Base-by-base conservation (phyloP, 2,113 vertebrate species). In the Bos indicus region DNA sequence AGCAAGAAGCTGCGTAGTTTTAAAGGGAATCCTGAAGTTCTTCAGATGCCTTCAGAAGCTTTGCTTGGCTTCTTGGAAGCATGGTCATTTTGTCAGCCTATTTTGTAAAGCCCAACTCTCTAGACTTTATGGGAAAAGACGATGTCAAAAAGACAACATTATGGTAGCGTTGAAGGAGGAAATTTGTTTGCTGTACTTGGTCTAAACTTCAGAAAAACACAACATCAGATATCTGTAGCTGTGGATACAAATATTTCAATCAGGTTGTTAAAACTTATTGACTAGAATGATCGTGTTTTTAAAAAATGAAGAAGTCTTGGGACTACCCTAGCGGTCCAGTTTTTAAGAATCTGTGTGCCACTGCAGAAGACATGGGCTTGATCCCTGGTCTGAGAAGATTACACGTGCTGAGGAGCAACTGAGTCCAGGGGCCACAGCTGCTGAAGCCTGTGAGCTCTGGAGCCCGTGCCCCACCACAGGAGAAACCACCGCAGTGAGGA, bases 201-300 rank as follows among this genome's bases (percentile, higher is more conserved):
- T 40, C 62, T 90, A 21, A 83, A 71, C 56, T 71, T 57, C 51
- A 54, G 78, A 90, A 95, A 88, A 59, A 56, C 26, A 46, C 25
- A 96, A 82, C 19, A 89, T 57, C n/a, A 86, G 43, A 14, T 52
- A 91, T 95, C 43, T 91, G 43, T 83, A 33, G 33, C 43, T 84
- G 3, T 92, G 56, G 33, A 60, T 48, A 78, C 64, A 81, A 94
- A 86, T 90, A 64, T 94, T 94, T 96, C 87, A 23, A 48, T 90
- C n/a, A 71, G 46, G 51, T 16, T 51, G 60, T 46, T 89, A 85
- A 95, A 88, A 86, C 40, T 91, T 92, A 87, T 95, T 88, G 74
- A 83, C 52, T 74, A 77, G 21, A 94, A 94, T 85, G n/a, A 91
- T 88, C 25, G 30, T n/a, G 74, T 16, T 91, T 92, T 93, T 13